phyloP scores from a whole-genome alignment of 35 echinoderm and acorn worm genomes.

The Heliocidaris tuberculata region DNA sequence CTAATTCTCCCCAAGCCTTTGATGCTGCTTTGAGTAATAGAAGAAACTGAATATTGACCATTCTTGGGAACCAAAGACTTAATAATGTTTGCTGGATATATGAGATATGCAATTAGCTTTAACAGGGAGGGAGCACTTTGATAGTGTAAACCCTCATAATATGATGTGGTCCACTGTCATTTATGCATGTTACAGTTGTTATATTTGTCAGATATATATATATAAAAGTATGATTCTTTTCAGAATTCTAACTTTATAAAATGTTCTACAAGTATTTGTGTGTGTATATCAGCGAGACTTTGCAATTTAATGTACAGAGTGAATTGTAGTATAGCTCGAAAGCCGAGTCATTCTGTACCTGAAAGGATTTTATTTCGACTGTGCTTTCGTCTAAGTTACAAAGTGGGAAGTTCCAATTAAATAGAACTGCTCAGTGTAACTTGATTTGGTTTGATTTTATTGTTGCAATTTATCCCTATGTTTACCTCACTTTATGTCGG shows the following conservation, averaged over 20 bases:
- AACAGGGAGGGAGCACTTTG: background rate
- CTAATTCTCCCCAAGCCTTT: background rate
- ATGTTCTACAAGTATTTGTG: background rate
- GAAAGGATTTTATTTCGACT: background rate
- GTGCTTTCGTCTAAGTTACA: background rate
- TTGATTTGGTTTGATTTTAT: background rate
- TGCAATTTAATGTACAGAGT: background rate
- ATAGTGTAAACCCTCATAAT: background rate
- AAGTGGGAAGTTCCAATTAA: background rate
- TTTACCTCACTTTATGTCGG: background rate
- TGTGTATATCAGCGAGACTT: background rate
- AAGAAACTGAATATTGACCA: background rate
- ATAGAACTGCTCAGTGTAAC: background rate
- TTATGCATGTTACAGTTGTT: background rate
- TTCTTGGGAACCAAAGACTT: constrained; percentile 2
- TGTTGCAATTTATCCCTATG: background rate
- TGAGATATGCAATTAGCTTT: background rate
- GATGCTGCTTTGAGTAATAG: background rate
- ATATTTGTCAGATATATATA: background rate
- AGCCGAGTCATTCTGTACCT: background rate
- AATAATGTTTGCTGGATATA: background rate
- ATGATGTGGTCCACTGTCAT: background rate
- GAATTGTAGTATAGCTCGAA: background rate
- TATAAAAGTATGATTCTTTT: background rate
- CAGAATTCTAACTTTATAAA: background rate